Base-by-base conservation (phyloP, 92 coral and sea anemone species). In the Micromussa lordhowensis region DNA sequence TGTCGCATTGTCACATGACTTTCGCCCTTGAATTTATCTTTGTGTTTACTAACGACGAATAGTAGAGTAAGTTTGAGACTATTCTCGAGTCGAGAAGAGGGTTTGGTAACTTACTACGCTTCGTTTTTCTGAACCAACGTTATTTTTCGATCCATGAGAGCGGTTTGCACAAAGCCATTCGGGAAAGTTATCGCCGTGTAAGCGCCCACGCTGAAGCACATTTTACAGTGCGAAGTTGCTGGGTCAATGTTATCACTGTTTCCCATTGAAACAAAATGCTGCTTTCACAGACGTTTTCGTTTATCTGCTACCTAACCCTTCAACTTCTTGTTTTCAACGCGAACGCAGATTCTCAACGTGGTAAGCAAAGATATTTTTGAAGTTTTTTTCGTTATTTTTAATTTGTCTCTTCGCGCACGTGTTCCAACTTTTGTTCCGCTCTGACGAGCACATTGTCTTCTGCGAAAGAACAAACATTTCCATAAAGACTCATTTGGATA, bases 361-460 rank as follows among this genome's bases (percentile, higher is more conserved):
- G 88, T 84, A 84, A 84, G 88, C 54, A 17, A 22, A 44, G 13
- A 44, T 44, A 44, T 44, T 44, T 35, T 18, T 49, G 6, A 63
- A 29, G 15, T 44, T 59, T 71, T 49, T 7, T 16, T 17, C 4
- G 0, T 49, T 49, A 53, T 51, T 26, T 21, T 34, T 36, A 6
- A 54, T 68, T 22, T 30, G 19, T 71, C 1, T 17, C 30, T 72
- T 72, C 76, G 12, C 55, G 58, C 88, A 84, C 81, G 88, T 84
- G 88, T 29, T 55, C 16, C 38, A 11, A 34, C 71, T 72, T 36
- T 48, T 83, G 31, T 51, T 68, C 6, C 16, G 66, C 70, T 48
- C 57, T 14, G 15, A 10, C 24, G 78, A n/a, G 32, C 13, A 16
- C 32, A 74, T 30, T 36, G 54, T 34, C 57, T 5, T 22, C 51